phyloP scores from a whole-genome alignment of 2,113 vertebrate genomes.

The Mohoua ochrocephala region DNA sequence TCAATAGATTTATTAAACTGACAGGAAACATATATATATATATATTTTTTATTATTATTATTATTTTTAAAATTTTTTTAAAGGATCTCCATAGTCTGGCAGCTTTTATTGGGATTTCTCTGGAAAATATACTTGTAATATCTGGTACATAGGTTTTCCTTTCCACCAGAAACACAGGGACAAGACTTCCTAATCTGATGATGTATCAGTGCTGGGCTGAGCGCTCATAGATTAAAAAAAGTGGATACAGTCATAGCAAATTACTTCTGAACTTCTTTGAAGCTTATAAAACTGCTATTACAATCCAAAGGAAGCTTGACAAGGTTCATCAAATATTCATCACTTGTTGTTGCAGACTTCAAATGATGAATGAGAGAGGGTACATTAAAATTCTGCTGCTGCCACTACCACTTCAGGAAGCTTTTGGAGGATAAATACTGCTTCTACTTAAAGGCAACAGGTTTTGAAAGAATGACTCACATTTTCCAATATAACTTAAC shows the following conservation, averaged over 20 bases:
- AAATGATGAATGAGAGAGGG: constrained; percentile 5
- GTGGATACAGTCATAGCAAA: neutral
- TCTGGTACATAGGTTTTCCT: neutral
- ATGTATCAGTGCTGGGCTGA: neutral
- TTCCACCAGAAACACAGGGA: neutral
- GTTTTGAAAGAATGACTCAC: neutral
- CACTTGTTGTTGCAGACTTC: neutral
- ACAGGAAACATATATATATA: neutral
- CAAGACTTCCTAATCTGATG: neutral
- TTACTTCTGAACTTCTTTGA: neutral
- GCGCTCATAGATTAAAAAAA: neutral
- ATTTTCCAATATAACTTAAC: neutral
- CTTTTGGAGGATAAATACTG: neutral
- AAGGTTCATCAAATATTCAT: constrained; percentile 37
- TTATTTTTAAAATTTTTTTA: too few relatives aligned
- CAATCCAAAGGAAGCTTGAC: neutral
- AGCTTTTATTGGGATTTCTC: neutral
- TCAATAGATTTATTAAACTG: neutral
- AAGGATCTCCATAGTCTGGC: neutral
- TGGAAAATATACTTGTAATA: neutral
- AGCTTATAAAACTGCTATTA: neutral
- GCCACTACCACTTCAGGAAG: neutral
- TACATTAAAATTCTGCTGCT: constrained; percentile 26
- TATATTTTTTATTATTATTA: too few relatives aligned
- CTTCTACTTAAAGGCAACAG: neutral